Base-by-base conservation (phyloP, 2,888 invertebrate genomes). In the Exocentrus adspersus region DNA sequence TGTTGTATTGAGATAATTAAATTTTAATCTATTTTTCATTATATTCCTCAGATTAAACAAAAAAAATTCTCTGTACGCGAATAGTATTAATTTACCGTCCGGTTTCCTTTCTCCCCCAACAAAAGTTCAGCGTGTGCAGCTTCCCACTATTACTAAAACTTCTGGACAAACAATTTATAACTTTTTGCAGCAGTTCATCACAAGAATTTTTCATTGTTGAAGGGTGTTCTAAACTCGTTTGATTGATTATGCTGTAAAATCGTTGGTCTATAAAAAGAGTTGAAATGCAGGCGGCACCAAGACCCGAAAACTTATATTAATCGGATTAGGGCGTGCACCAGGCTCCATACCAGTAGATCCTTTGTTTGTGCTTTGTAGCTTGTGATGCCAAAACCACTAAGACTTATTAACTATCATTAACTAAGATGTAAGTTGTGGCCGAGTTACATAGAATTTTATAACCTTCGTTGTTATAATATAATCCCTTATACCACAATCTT, bases 241-340 rank as follows among this genome's bases (percentile, higher is more conserved):
- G 37, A 37, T 37, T 37, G n/a, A 37, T 37, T 37, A 37, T 14
- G 12, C 12, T 37, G 2, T 12, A 37, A 12, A 37, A 37, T 37
- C 12, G n/a, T 37, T 37, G 14, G 3, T 12, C 37, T 37, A n/a
- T n/a, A n/a, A 5, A 37, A 37, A 37, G 14, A 37, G 37, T 37
- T 12, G 14, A 37, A 37, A 37, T 37, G 10, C 37, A 37, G 37
- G n/a, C 37, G 10, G 37, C 37, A 5, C n/a, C 12, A 37, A 37
- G 37, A 12, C 12, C 2, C 37, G 37, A 37, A 37, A 37, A 37
- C 37, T 37, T 37, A 37, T 12, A 37, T 37, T 37, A 37, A 37
- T 37, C 37, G 37, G 37, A 37, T 37, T 37, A n/a, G 37, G 37
- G 37, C 37, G 37, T 37, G n/a, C 37, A 37, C 37, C 37, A 14